Percentiles rank a stretch among this genome's conserved stretches.
Conservation (phyloP, 2,113 vertebrate genomes). For the Lipophrys pholis region DNA sequence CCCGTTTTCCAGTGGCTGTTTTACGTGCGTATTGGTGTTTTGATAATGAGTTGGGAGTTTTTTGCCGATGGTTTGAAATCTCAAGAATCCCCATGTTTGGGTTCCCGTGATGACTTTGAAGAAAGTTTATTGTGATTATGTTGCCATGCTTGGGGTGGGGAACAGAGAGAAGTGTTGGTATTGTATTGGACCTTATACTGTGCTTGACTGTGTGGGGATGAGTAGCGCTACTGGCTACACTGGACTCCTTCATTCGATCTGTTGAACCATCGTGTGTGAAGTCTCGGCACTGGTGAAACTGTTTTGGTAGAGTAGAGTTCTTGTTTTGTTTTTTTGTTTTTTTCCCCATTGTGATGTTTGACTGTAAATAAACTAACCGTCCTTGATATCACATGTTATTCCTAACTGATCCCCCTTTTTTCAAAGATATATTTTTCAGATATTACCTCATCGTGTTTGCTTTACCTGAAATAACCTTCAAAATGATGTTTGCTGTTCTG, state of each 20-base stretch:
- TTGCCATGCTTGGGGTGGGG: conserved; percentile 56
- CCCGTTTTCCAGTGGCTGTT: conserved; percentile 63
- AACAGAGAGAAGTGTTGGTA: conserved; percentile 53
- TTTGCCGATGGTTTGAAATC: conserved; percentile 50
- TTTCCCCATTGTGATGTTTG: conserved; percentile 81
- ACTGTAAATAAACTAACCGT: conserved; percentile 81
- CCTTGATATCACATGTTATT: conserved; percentile 80
- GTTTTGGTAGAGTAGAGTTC: conserved; percentile 80
- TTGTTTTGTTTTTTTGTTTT: conserved; percentile 67
- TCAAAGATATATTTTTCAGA: conserved; percentile 89
- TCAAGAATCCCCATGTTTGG: conserved; percentile 51
- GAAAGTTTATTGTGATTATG: conserved; percentile 58
- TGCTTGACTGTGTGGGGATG: conserved; percentile 70
- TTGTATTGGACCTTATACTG: conserved; percentile 74
- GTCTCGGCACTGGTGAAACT: conserved; percentile 86
- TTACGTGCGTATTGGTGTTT: conserved; percentile 57
- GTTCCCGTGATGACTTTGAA: conserved; percentile 50
- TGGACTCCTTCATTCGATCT: conserved; percentile 62
- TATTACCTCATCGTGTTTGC: conserved; percentile 83
- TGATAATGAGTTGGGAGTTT: conserved; percentile 49
- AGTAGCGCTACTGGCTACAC: conserved; percentile 64
- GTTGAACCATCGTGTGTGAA: conserved; percentile 78
- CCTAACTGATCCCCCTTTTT: conserved; percentile 82
- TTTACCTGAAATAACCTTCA: conserved; percentile 84
- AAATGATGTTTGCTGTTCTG: conserved; percentile 86